Base-by-base conservation (phyloP, 23 tunicate species). In the Aplidium turbinatum region DNA sequence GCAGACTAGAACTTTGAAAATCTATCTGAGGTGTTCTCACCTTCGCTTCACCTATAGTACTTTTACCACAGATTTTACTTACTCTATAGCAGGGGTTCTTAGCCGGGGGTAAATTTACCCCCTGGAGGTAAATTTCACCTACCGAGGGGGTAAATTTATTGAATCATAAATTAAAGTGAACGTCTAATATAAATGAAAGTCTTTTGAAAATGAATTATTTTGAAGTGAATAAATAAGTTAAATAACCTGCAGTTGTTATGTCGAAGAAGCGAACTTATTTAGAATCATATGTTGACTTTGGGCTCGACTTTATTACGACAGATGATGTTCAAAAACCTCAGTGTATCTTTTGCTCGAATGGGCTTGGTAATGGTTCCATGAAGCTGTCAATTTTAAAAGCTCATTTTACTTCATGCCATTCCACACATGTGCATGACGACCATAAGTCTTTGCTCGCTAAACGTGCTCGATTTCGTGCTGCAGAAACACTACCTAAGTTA, bases 311-410 rank as follows among this genome's bases (percentile, higher is more conserved):
- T 60, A 60, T 60, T 31, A 20, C 38, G 38, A 60, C 35, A 60
- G 68, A 60, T 60, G 36, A 60, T 60, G 7, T 60, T 60, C 68
- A 60, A 60, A 28, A 60, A 60, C 36, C 36, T 28, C 68, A 30
- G 68, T 60, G 68, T 60, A 60, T 60, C 68, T 60, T 30, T 60
- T 60, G 68, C 68, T 60, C 68, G 38, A 60, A 27, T 29, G 68
- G 30, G 68, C 68, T 60, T 60, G 68, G 68, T 28, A 60, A 60
- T 60, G 36, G 68, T 60, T 60, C 38, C 38, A 60, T 30, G 68
- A 60, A 60, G 38, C 68, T 38, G 11, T 60, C 36, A 60, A 31
- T 60, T 60, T 60, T 60, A 60, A 60, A 31, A 60, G 38, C 68
- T 30, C 36, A 60, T 60, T 60, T 60, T 30, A 13, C 60, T 54